A percentile compares a stretch with the other conserved stretches of the same genome.
Evolutionary conservation across 1,140 invertebrate species (phyloP).

Genomic region (Hyphantria cunea): DNA sequence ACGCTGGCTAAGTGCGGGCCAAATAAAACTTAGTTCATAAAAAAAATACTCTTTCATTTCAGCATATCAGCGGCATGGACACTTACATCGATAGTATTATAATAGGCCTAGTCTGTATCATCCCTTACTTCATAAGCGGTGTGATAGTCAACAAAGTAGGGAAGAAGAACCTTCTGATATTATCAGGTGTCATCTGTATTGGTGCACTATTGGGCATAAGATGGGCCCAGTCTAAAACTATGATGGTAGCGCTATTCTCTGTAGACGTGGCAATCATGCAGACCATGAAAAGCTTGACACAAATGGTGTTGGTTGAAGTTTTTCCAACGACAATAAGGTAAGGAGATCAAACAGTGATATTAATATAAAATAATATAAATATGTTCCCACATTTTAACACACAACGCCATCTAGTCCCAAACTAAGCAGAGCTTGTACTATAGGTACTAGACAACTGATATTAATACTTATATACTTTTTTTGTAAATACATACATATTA

Average conservation of each 20-base stretch:
- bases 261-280: slow-evolving; percentile 63
- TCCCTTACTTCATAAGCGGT: slow-evolving; percentile 56
- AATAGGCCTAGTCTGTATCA: slow-evolving; percentile 51
- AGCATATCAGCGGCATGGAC: slow-evolving; percentile 58
- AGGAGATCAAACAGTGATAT: no score
- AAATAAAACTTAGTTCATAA: no score
- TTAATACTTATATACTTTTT: no score
- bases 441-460: no score
- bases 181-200: slow-evolving; percentile 20
- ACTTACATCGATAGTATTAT: slow-evolving; percentile 71
- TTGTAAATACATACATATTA: no score
- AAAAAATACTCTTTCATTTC: slow-evolving; percentile 33
- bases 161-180: slow-evolving; percentile 50
- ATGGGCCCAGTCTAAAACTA: slow-evolving; percentile 38
- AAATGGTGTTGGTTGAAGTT: slow-evolving; percentile 67
- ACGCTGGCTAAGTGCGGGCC: no score
- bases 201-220: slow-evolving; percentile 32
- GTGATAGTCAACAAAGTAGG: slow-evolving; percentile 64
- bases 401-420: no score
- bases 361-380: no score
- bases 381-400: no score
- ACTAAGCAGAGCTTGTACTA: no score
- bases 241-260: slow-evolving; percentile 59
- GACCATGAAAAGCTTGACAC: slow-evolving; percentile 56
- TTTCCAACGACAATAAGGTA: slow-evolving; percentile 79